Evolutionary conservation across 1,140 invertebrate species (phyloP), one percentile per base, ranked within the genome.

Genomic region (Zeugodacus cucurbitae): DNA sequence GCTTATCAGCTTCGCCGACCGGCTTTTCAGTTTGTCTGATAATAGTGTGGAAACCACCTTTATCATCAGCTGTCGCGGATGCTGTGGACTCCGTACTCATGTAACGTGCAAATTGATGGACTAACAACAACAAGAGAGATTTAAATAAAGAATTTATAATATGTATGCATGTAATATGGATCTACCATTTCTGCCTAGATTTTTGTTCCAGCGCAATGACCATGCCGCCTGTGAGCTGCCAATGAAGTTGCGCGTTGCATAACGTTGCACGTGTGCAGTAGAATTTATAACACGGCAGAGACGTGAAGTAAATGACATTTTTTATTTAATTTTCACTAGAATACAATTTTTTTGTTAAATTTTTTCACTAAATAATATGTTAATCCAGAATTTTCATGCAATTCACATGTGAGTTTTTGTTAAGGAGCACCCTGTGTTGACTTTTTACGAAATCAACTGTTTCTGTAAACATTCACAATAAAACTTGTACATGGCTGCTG

Each of bases 1-100:
- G 96, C 90, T 95, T 96, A 70, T 94, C 94, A 37, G 91, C 89
- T 87, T 90, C 93, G 93, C 95, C 95, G 93, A 94, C 95, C 22
- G 94, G 74, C 91, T 95, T 95, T 91, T 96, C 95, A 8, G 93
- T 94, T 86, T 95, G 92, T 89, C 94, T 94, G 70, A 95, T 94
- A 54, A 95, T 95, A 87, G 91, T 94, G 89, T 95, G 54, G 20
- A 78, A 41, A 58, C 86, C 64, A 29, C 44, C 41, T 14, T 78
- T 58, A 2, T 88, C 67, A 22, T 54, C 64, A 2, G 10, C 14
- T n/a, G 20, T 88, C n/a, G 32, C 67, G 2, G 74, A 57, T 26
- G 70, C 54, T 44, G 70, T 54, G 0, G 87, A 48, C 14, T 37
- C 87, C 3, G 64, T n/a, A 32, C 32, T 64, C 44, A 82, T 29